These are phyloP conservation scores for Habrosyne pyritoides DNA, from an alignment of 2,888 invertebrate species.

Conservation along the genomic window DNA sequence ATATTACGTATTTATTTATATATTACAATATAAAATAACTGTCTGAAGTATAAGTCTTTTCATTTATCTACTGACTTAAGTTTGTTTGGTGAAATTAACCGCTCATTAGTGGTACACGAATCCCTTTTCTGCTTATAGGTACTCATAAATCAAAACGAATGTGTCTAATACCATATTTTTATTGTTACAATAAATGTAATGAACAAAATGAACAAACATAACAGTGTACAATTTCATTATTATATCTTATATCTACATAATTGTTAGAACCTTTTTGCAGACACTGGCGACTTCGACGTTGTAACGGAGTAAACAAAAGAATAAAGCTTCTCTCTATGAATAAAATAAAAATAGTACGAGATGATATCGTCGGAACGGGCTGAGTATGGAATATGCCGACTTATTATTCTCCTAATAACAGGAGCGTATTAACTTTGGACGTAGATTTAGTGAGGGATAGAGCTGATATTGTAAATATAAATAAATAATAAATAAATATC, in stretches of 20 bases:
- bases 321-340: slow-evolving; percentile 80
- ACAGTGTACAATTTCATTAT: neutral
- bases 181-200: too few species aligned
- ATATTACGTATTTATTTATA: too few species aligned
- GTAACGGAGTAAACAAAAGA: slow-evolving; percentile 72
- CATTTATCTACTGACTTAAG: too few species aligned
- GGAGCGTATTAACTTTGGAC: slow-evolving; percentile 70
- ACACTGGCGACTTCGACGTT: slow-evolving; percentile 28
- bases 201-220: neutral
- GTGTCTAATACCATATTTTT: too few species aligned
- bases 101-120: too few species aligned
- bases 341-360: slow-evolving; percentile 81
- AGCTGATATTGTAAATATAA: slow-evolving; percentile 27
- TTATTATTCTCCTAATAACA: slow-evolving; percentile 80
- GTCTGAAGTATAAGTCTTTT: too few species aligned
- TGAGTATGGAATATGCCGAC: slow-evolving; percentile 75
- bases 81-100: too few species aligned
- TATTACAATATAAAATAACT: too few species aligned
- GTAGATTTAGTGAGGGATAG: slow-evolving; percentile 44
- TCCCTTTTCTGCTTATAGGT: too few species aligned
- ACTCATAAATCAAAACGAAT: too few species aligned
- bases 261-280: slow-evolving; percentile 18
- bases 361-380: slow-evolving; percentile 74
- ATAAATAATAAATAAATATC: too few species aligned
- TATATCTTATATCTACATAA: neutral